Base-by-base conservation (phyloP, 2,797 vertebrate species). In the Diceros bicornis region DNA sequence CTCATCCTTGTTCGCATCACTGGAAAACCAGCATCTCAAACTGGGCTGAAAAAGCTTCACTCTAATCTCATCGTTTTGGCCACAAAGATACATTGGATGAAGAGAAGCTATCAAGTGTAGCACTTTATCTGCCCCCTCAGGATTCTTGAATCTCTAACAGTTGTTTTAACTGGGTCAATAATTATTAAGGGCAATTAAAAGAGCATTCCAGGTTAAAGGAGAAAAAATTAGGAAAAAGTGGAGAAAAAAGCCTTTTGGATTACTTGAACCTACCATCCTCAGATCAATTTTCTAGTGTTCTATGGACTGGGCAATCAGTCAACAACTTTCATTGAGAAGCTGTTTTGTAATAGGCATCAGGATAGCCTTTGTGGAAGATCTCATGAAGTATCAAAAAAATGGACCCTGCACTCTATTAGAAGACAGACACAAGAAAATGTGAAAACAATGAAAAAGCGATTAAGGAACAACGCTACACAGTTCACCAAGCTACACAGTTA, bases 241-340 rank as follows among this genome's bases (percentile, higher is more conserved):
- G 14, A 37, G 69, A 17, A 68, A 68, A 77, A 59, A 52, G 72
- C 95, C 94, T 94, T 97, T 90, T 81, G 87, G 95, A 89, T 93
- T 97, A 96, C 96, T 98, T 82, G 79, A 98, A 98, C 82, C 91
- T 95, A 96, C 68, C 85, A 97, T 93, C 86, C 82, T 97, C 92
- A 97, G 92, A 97, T 97, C 95, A 97, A 96, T 93, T 97, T 96
- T 97, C 95, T 97, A 91, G 96, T 74, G 59, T 94, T 95, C 84
- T 97, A 90, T 92, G 91, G 74, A 95, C 96, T 97, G 96, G 96
- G 96, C 95, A 96, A 87, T 95, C 84, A 37, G 95, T 97, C 97
- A 81, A 59, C 68, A 27, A 52, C 34, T 71, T 64, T 55, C 78
- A 41, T 2, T 50, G 8, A 71, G 23, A 62, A 89, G 71, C 7